These are phyloP conservation scores for Isotomurus palustris DNA, from an alignment of 2,888 invertebrate genomes.

Conservation along the genomic window DNA sequence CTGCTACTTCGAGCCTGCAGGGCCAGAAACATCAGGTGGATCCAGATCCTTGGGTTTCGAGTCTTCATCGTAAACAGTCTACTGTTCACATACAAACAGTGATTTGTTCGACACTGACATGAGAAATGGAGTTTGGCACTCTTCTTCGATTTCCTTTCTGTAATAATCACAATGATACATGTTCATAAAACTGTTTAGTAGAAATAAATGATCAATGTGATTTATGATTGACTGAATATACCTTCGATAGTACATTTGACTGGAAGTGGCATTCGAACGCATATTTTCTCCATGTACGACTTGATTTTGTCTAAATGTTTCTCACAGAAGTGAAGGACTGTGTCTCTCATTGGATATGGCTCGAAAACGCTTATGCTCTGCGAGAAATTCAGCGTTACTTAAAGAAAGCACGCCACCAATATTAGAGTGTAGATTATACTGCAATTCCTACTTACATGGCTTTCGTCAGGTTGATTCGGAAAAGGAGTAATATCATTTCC, in stretches of 20 bases:
- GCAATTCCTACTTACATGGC: not conserved
- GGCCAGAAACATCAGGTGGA: constrained; percentile 92
- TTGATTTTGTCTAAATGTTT: constrained; percentile 90
- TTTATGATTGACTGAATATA: constrained; percentile 49
- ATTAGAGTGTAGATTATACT: not conserved
- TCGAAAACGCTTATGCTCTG: constrained; percentile 79
- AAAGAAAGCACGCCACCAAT: not conserved
- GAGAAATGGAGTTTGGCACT: constrained; percentile 82
- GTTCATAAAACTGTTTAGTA: not conserved
- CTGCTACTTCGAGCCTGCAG: constrained; percentile 73
- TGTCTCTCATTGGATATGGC: constrained; percentile 85
- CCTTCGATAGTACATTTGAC: constrained; percentile 92
- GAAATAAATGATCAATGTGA: constrained; percentile 10
- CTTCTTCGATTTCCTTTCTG: constrained; percentile 77
- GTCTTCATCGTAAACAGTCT: constrained; percentile 73
- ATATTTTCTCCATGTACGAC: constrained; percentile 82
- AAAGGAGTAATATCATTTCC: not conserved
- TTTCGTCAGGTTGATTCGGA: constrained; percentile 4
- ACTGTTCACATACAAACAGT: constrained; percentile 75
- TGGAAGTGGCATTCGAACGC: constrained; percentile 78
- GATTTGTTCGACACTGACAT: constrained; percentile 65
- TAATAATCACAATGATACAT: not conserved
- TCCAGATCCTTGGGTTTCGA: constrained; percentile 73
- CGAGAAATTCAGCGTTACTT: constrained; percentile 22
- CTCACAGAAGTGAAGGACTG: constrained; percentile 92